A percentile compares a stretch with the other conserved stretches of the same genome.
Evolutionary conservation across 2,888 invertebrate genomes (phyloP).

Genomic region (Campoplex capitator): DNA sequence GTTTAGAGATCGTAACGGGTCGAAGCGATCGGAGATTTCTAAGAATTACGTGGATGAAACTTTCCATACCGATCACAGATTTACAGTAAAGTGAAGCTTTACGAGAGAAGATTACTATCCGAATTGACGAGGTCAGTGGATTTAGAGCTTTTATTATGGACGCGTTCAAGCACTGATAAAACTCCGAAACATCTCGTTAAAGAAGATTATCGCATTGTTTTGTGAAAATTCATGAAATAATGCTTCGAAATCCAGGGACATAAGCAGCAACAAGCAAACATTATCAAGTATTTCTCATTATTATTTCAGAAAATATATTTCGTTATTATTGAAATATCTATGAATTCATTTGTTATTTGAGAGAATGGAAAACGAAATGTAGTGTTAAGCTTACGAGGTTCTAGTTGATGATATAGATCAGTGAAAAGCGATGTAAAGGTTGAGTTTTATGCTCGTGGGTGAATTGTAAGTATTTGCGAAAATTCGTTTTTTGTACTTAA

Average conservation of each 20-base stretch:
- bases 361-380: background rate
- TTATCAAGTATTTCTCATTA: background rate
- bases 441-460: background rate
- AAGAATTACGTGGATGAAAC: background rate
- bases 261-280: background rate
- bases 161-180: slow-evolving; percentile 50
- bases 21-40: background rate
- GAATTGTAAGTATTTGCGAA: background rate
- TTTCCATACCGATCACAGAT: slow-evolving; percentile 33
- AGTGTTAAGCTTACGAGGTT: background rate
- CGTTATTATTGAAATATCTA: background rate
- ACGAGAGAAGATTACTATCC: slow-evolving; percentile 38
- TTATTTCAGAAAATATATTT: background rate
- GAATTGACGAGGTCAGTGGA: slow-evolving; percentile 21
- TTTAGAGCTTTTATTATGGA: slow-evolving; percentile 57
- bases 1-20: slow-evolving; percentile 18
- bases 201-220: background rate
- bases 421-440: background rate
- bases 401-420: background rate
- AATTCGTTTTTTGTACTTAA: background rate
- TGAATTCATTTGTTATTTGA: background rate
- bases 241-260: background rate
- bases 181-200: slow-evolving; percentile 32
- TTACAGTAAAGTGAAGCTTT: slow-evolving; percentile 23
- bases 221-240: background rate